Percentiles rank a stretch among this genome's conserved stretches.
These are phyloP conservation scores for Mycalesis mineus DNA, from an alignment of 2,888 invertebrate genomes.

Conservation along the genomic window DNA sequence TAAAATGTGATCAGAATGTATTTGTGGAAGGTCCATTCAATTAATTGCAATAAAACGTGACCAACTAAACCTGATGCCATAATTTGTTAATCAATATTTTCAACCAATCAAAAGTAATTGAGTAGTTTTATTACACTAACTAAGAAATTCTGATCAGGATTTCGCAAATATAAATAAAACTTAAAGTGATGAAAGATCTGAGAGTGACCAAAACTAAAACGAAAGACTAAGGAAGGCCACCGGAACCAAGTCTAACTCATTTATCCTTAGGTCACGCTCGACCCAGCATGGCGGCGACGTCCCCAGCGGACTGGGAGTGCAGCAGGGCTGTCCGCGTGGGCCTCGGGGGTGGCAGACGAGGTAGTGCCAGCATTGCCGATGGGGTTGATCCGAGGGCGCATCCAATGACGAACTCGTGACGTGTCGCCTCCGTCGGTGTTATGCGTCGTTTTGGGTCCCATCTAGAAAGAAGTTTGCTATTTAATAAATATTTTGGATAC, in stretches of 20 bases:
- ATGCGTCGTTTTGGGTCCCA: constrained; percentile 96
- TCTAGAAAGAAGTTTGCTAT: constrained; percentile 60
- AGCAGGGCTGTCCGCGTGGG: constrained; percentile 66
- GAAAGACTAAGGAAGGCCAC: constrained; percentile 20
- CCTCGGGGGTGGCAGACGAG: constrained; percentile 57
- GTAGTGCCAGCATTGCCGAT: constrained; percentile 68
- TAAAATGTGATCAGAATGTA: background rate
- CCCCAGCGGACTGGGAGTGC: constrained; percentile 82
- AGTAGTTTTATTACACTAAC: background rate
- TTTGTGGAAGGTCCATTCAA: background rate
- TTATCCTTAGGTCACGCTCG: constrained; percentile 76
- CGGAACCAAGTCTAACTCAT: constrained; percentile 47
- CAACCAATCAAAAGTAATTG: background rate
- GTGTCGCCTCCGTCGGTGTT: constrained; percentile 93
- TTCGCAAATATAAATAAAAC: background rate
- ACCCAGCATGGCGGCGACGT: constrained; percentile 81
- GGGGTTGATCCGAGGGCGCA: constrained; percentile 61
- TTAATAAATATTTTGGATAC: background rate
- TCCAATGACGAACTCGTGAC: constrained; percentile 88
- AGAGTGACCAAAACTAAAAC: constrained; percentile 6
- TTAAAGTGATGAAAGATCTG: constrained; percentile 2
- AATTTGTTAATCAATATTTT: background rate
- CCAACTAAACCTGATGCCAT: too few relatives aligned
- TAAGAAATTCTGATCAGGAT: background rate
- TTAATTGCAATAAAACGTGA: too few relatives aligned